Evolutionary conservation across 2,888 invertebrate species (phyloP).

Genomic region (Spodoptera picta): DNA sequence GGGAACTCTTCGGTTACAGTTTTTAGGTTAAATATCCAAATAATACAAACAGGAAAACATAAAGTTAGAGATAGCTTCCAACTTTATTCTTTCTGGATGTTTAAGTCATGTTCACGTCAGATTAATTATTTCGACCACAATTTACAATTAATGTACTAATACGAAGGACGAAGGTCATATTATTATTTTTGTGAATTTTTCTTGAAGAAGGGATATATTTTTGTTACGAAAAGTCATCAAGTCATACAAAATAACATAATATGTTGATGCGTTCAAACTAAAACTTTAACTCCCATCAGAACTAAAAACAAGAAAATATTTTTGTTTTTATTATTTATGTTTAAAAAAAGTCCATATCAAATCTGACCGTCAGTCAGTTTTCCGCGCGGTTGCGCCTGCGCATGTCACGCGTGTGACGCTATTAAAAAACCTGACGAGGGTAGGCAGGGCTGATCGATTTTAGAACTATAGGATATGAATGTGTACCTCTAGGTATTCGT

Average conservation of each 20-base stretch:
- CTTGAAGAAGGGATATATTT: no score
- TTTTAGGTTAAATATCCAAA: not conserved
- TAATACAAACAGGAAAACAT: not conserved
- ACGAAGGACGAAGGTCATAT: no score
- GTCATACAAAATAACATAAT: no score
- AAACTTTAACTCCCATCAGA: not conserved
- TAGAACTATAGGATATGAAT: constrained; percentile 16
- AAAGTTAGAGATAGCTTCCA: no score
- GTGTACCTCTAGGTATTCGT: not conserved
- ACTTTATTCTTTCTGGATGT: no score
- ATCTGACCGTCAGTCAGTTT: constrained; percentile 51
- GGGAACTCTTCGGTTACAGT: not conserved
- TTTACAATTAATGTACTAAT: no score
- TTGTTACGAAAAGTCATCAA: no score
- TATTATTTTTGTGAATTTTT: no score
- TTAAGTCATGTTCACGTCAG: no score
- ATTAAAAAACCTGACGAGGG: constrained; percentile 59
- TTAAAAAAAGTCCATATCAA: constrained; percentile 24
- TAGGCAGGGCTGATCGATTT: constrained; percentile 45
- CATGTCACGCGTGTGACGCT: constrained; percentile 55
- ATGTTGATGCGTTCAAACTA: no score
- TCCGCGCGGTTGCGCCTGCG: constrained; percentile 66
- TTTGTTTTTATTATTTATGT: constrained; percentile 10
- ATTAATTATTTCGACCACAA: no score
- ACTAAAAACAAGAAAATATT: constrained; percentile 17